A percentile compares a stretch with the other conserved stretches of the same genome.
These are phyloP conservation scores for Danaus chrysippus DNA, from an alignment of 2,888 invertebrate genomes.

Conservation along the genomic window DNA sequence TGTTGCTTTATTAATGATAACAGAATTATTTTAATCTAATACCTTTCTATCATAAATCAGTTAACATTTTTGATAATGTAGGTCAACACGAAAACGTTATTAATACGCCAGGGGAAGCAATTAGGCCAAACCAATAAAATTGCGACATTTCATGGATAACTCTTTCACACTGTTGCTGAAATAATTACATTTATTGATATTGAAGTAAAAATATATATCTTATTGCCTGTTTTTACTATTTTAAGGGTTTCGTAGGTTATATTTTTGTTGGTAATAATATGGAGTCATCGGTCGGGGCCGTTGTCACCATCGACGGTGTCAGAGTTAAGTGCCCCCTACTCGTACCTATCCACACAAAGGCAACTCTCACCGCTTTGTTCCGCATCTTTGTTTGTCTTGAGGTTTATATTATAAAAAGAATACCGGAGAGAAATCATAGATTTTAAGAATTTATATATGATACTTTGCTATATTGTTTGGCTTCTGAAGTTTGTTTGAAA, in stretches of 20 bases:
- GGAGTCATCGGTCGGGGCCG: constrained; percentile 32
- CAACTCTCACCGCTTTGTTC: constrained; percentile 74
- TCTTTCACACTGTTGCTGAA: background rate
- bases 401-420: constrained; percentile 57
- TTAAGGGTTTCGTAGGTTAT: constrained; percentile 18
- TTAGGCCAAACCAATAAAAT: constrained; percentile 70
- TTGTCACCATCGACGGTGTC: constrained; percentile 57
- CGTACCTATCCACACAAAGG: constrained; percentile 68
- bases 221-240: constrained; percentile 15
- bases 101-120: constrained; percentile 63
- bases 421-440: constrained; percentile 29
- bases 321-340: constrained; percentile 64
- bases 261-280: constrained; percentile 21
- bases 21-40: background rate
- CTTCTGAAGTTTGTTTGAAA: too few relatives aligned
- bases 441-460: constrained; percentile 6
- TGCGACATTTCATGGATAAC: constrained; percentile 43
- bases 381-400: constrained; percentile 72
- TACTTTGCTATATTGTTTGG: too few relatives aligned
- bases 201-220: background rate
- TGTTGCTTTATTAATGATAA: background rate
- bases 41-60: constrained; percentile 15
- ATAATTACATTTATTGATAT: background rate
- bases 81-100: constrained; percentile 58
- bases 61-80: constrained; percentile 40